Evolutionary conservation across 2,797 vertebrate genomes (phyloP), one percentile per base, ranked within the genome.

Genomic region (Hapalemur alaotrensis): DNA sequence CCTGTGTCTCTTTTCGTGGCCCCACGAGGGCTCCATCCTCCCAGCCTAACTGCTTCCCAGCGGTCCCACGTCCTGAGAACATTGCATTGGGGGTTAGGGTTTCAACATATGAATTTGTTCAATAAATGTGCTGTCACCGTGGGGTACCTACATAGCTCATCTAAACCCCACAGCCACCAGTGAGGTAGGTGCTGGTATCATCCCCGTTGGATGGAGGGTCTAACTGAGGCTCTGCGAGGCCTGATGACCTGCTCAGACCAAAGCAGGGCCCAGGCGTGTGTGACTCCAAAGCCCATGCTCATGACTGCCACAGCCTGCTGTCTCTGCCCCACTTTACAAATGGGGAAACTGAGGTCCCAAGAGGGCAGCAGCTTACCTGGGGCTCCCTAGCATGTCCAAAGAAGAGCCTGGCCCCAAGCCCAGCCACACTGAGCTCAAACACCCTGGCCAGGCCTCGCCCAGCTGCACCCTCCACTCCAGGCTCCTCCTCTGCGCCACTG

Each of bases 71-170:
- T 48, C 69, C 48, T 41, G 35, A 59, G 17, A 46, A 46, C 25
- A 48, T 59, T 28, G 65, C 72, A 28, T 0, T 8, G 72, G 43
- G 30, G 43, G 28, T 6, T n/a, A 41, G 50, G 20, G 63, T 15
- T 22, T 48, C 38, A 73, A 6, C 14, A 15, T n/a, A 35, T 35
- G 52, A 67, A 22, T 70, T 14, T 67, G 23, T 18, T 54, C 35
- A 18, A 30, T 0, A 7, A 35, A 32, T 8, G 9, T 12, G 5
- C 32, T 30, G 2, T 41, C 25, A 14, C 43, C 4, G 20, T 4
- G 7, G 52, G 38, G 4, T 35, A 0, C 17, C 35, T 43, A 6
- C 48, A 9, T 4, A 43, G 25, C 12, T 81, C 20, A 5, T 59
- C 5, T 20, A 32, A 17, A 38, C 20, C 32, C 14, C 83, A 43